Evolutionary conservation across 2,888 invertebrate genomes (phyloP), one percentile per base, ranked within the genome.

Genomic region (Diadromus collaris): DNA sequence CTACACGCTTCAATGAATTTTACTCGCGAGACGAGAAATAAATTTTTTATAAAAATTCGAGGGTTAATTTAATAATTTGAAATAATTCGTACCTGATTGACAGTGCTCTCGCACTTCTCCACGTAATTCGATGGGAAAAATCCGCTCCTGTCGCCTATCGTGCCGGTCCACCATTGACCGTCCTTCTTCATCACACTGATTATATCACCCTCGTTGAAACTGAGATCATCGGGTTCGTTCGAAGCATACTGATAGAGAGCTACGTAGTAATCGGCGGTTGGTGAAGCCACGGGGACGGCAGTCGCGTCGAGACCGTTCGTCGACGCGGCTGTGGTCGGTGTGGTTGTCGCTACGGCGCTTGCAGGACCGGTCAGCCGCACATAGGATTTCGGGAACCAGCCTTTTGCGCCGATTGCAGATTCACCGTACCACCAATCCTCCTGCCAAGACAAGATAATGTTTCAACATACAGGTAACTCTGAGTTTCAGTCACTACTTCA

Each of bases 131-230:
- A 98, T 0, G 99, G 99, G 92, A 99, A 99, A 84, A 99, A 98
- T 72, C 99, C 99, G 10, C 94, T 94, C 81, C 95, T 93, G 85
- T 94, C 93, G 51, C 95, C 97, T 83, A 97, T 94, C 82, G 95
- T 94, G 34, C 99, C 99, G 5, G 98, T 98, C 99, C 99, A 99
- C 99, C 99, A 99, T 89, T 99, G 99, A 0, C 98, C 99, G 79
- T 99, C 98, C 81, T 96, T 95, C 81, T 97, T 95, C 48, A 94
- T 93, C 1, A 99, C 98, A 84, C 94, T 93, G 76, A 99, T 96
- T 85, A 96, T 92, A 91, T 99, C 99, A 0, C 98, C 94, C 81
- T 93, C 93, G 83, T 96, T 95, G 91, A 99, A 99, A 77, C 93
- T 95, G 78, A 99, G 92, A 92, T 99, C 99, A 0, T 98, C 98